These are phyloP conservation scores for Ciona savignyi DNA, from an alignment of 23 tunicate genomes.

Conservation along the genomic window DNA sequence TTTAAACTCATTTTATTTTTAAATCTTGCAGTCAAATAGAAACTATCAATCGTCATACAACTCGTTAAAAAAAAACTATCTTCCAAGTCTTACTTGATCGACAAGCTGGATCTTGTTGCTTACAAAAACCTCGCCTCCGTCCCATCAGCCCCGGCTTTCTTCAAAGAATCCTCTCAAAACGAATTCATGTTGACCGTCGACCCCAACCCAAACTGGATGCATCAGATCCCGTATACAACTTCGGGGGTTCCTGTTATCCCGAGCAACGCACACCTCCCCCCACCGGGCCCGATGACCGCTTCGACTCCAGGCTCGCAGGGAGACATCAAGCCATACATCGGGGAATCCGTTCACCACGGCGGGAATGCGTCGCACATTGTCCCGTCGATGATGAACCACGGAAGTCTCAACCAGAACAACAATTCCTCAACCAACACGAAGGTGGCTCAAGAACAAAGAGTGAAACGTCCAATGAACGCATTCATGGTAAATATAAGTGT, in stretches of 20 bases:
- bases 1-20: too few relatives aligned
- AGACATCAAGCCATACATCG: constrained; percentile 62
- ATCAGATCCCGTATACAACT: constrained; percentile 69
- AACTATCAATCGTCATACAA: too few relatives aligned
- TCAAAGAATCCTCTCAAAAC: too few relatives aligned
- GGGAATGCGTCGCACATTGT: constrained; percentile 41
- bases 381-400: constrained; percentile 23
- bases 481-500: constrained; percentile 99
- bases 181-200: constrained; percentile 73
- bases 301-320: constrained; percentile 21
- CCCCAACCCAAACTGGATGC: constrained; percentile 31
- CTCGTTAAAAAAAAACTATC: too few relatives aligned
- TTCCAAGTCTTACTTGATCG: too few relatives aligned
- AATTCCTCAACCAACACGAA: constrained; percentile 13
- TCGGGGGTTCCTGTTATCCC: constrained; percentile 41
- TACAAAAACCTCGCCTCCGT: too few relatives aligned
- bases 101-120: too few relatives aligned
- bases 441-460: constrained; percentile 66
- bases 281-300: constrained; percentile 27
- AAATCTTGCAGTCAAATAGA: too few relatives aligned
- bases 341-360: constrained; percentile 20
- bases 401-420: constrained; percentile 23
- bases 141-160: too few relatives aligned
- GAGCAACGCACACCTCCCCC: constrained; percentile 63
- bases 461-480: constrained; percentile 99